A percentile compares a stretch with the other conserved stretches of the same genome.
These are phyloP conservation scores for Boulengeromyrus knoepffleri DNA, from an alignment of 2,113 vertebrate genomes.

Conservation along the genomic window DNA sequence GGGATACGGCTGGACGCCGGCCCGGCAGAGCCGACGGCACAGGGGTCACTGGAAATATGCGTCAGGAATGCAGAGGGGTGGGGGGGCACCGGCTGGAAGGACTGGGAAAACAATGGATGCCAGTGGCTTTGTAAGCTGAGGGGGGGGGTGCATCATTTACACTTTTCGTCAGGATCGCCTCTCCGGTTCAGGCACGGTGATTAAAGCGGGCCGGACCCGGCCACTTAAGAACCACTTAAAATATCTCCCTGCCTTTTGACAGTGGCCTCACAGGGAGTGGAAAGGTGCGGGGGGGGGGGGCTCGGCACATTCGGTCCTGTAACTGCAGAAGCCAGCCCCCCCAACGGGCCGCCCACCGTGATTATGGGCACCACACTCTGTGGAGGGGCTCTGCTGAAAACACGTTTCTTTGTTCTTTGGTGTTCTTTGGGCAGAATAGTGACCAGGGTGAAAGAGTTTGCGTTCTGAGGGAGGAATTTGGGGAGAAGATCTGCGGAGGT, in stretches of 20 bases:
- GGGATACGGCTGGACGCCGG: neutral
- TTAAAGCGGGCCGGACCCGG: neutral
- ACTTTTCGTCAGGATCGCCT: neutral
- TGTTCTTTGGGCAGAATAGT: neutral
- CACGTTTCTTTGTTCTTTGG: neutral
- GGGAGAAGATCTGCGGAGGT: neutral
- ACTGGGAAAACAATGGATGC: conserved; percentile 20
- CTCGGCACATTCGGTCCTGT: neutral
- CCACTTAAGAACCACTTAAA: conserved; percentile 24
- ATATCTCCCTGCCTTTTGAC: conserved; percentile 12
- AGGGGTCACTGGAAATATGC: conserved; percentile 25
- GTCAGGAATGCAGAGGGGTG: conserved; percentile 9
- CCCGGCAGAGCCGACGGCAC: conserved; percentile 6
- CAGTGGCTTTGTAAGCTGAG: neutral
- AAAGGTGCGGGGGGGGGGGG: neutral
- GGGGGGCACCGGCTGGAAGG: neutral
- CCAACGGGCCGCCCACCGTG: neutral
- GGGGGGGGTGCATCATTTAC: neutral
- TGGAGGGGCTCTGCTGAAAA: neutral
- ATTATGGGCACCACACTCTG: neutral
- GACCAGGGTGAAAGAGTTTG: neutral
- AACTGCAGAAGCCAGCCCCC: neutral
- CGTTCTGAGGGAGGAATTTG: neutral
- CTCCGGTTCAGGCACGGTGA: neutral
- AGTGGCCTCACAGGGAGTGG: neutral